A percentile compares a stretch with the other conserved stretches of the same genome.
Conservation (phyloP, 2,113 vertebrate genomes). For the Podilymbus podiceps region DNA sequence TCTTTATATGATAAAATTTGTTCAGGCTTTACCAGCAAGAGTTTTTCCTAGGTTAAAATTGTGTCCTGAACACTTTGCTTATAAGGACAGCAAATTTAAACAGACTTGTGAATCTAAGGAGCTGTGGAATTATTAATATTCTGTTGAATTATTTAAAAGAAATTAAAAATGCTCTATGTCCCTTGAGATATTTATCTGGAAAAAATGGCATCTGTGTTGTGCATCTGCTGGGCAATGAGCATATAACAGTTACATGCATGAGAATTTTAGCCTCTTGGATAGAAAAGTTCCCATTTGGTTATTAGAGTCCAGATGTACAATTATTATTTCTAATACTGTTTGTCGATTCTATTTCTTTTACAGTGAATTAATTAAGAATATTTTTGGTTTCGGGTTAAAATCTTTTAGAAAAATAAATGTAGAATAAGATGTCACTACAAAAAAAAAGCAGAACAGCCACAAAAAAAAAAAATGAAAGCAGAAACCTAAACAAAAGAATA, state of each 20-base stretch:
- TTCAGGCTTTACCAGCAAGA: neutral
- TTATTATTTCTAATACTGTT: neutral
- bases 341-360: neutral
- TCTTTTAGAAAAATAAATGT: neutral
- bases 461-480: neutral
- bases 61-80: neutral
- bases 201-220: accelerated
- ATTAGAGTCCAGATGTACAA: neutral
- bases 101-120: neutral
- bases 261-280: neutral
- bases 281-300: neutral
- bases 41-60: neutral
- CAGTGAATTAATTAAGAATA: neutral
- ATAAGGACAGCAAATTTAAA: neutral
- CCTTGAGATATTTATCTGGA: neutral
- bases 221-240: neutral
- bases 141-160: neutral
- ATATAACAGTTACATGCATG: neutral
- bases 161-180: neutral
- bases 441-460: accelerated
- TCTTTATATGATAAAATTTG: neutral
- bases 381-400: neutral
- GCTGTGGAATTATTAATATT: neutral
- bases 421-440: neutral
- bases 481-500: neutral